Percentiles rank a stretch among this genome's conserved stretches.
These are phyloP conservation scores for Acrocephalus arundinaceus DNA, from an alignment of 2,113 vertebrate species.

Conservation along the genomic window DNA sequence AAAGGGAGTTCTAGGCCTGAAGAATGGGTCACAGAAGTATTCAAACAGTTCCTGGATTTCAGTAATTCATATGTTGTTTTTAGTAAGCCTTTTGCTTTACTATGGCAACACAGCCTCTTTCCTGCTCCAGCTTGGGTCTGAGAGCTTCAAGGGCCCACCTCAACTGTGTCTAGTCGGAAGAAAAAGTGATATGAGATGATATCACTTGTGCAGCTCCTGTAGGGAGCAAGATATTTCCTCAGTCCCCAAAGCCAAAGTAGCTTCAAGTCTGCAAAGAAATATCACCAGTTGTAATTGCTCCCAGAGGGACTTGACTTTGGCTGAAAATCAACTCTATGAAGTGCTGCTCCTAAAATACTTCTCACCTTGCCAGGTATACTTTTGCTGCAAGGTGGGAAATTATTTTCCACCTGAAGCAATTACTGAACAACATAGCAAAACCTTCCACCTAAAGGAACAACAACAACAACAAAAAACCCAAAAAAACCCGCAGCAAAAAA, in stretches of 20 bases:
- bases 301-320: neutral
- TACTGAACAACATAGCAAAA: neutral
- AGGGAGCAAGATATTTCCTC: neutral
- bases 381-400: conserved; percentile 28
- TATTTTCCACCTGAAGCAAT: neutral
- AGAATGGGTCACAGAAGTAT: neutral
- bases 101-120: neutral
- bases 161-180: neutral
- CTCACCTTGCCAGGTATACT: conserved; percentile 5
- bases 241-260: neutral
- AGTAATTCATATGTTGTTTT: neutral
- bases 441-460: neutral
- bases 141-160: neutral
- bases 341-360: conserved; percentile 20
- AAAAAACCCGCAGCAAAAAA: neutral
- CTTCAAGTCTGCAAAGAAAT: neutral
- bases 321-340: conserved; percentile 29
- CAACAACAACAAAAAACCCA: neutral
- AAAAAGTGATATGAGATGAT: neutral
- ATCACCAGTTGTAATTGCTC: neutral
- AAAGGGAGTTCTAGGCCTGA: neutral
- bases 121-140: neutral
- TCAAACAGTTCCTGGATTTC: neutral
- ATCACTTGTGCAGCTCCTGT: neutral
- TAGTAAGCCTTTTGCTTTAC: neutral